Evolutionary conservation across 2,888 invertebrate species (phyloP).

Genomic region (Eudasyphora cyanicolor): DNA sequence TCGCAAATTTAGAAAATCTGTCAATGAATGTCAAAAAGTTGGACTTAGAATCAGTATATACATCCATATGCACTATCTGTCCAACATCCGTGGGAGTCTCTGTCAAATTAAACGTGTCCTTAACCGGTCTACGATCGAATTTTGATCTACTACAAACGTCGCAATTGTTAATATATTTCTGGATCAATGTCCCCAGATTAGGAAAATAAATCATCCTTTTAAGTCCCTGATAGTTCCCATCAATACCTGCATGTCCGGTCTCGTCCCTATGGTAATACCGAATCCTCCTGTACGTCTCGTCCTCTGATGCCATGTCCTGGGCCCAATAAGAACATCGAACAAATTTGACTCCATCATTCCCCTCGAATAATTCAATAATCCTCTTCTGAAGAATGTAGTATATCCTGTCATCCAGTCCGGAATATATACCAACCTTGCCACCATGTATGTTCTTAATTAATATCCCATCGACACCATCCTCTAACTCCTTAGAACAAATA

Average conservation of each 20-base stretch:
- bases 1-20: slow-evolving; percentile 64
- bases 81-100: slow-evolving; percentile 18
- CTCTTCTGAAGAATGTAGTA: slow-evolving; percentile 57
- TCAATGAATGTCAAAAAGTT: slow-evolving; percentile 61
- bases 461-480: slow-evolving; percentile 38
- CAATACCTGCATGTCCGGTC: slow-evolving; percentile 60
- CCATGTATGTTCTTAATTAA: slow-evolving; percentile 34
- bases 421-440: slow-evolving; percentile 53
- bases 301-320: slow-evolving; percentile 54
- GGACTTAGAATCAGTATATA: slow-evolving; percentile 44
- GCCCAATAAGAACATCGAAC: slow-evolving; percentile 55
- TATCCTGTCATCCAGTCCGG: slow-evolving; percentile 40
- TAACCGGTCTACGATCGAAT: slow-evolving; percentile 19
- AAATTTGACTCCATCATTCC: slow-evolving; percentile 49
- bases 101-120: background rate
- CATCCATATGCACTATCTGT: slow-evolving; percentile 41
- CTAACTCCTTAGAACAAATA: slow-evolving; percentile 37
- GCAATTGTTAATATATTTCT: slow-evolving; percentile 52
- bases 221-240: slow-evolving; percentile 56
- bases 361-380: slow-evolving; percentile 54
- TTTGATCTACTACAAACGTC: slow-evolving; percentile 7
- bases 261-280: slow-evolving; percentile 58
- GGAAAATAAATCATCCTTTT: slow-evolving; percentile 55
- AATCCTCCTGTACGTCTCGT: slow-evolving; percentile 59
- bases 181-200: slow-evolving; percentile 52